Evolutionary conservation across 2,113 vertebrate genomes (phyloP), one percentile per base, ranked within the genome.

Genomic region (Cathartes aura): DNA sequence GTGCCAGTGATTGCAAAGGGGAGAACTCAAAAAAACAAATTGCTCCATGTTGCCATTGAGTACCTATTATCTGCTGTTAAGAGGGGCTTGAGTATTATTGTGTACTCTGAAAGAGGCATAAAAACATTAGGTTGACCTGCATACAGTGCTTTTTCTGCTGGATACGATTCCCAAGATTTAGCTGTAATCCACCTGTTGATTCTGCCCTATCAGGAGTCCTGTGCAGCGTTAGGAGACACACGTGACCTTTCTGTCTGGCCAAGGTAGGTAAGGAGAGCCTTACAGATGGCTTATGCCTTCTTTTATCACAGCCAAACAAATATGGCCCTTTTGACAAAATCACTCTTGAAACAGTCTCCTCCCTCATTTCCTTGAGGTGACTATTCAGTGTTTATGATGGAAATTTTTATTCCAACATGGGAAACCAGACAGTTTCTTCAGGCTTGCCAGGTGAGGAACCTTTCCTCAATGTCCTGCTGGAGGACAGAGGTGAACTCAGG

Each of bases 401-500:
- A 70, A 38, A 38, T 50, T 76, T 76, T 82, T 76, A 50, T 63
- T 76, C 48, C 27, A 50, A 6, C 11, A 22, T 1, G 0, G 21
- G 32, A 82, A 92, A 76, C 19, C 27, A 47, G 11, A 20, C 15
- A 38, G 34, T 50, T 63, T 75, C 22, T 82, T 63, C 36, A 76
- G 32, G 36, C 21, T 78, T 78, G 8, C 29, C 20, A 43, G 30
- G 12, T 21, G 23, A 84, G 15, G 12, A 88, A 38, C 9, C 4
- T 43, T 63, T 72, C 53, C 10, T 63, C 50, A 70, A 26, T 0
- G 0, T 42, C 18, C 48, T 50, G 27, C 7, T 60, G 32, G 18
- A 81, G 62, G 13, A 63, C 23, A 67, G n/a, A 64, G 8, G 11
- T 23, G 18, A 59, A 27, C 5, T 70, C 34, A 38, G 47, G 29